Conservation (phyloP, 2,888 invertebrate genomes). For the Drosophila atripex region DNA sequence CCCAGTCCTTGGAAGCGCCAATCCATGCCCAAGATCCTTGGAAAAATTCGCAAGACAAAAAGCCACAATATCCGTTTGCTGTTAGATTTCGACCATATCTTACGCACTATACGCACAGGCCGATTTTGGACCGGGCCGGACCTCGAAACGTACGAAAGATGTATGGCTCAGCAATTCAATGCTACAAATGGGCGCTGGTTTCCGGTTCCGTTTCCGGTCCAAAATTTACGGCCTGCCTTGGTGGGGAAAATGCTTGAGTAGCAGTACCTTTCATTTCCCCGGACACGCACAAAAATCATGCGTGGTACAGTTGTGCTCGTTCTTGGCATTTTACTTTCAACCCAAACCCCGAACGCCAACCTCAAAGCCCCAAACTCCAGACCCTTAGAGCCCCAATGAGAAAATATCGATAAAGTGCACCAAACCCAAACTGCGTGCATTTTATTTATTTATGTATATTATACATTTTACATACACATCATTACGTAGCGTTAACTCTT, state of each 20-base stretch:
- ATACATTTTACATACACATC: constrained; percentile 75
- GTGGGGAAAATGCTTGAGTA: constrained; percentile 12
- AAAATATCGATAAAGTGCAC: constrained; percentile 50
- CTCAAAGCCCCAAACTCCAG: too few relatives aligned
- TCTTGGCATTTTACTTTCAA: constrained; percentile 13
- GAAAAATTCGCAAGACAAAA: constrained; percentile 59
- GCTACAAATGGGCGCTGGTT: constrained; percentile 77
- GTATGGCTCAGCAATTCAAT: constrained; percentile 45
- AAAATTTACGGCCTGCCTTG: constrained; percentile 66
- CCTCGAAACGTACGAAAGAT: constrained; percentile 49
- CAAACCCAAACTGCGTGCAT: constrained; percentile 55
- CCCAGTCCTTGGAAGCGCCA: neutral
- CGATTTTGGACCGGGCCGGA: constrained; percentile 50
- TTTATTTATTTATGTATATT: constrained; percentile 76
- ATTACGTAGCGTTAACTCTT: constrained; percentile 66
- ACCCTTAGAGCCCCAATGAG: neutral
- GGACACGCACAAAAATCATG: constrained; percentile 49
- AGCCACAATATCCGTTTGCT: constrained; percentile 78
- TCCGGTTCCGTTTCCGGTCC: constrained; percentile 64
- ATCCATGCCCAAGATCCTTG: constrained; percentile 10
- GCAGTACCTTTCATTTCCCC: constrained; percentile 60
- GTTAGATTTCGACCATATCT: constrained; percentile 59
- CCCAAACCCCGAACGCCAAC: constrained; percentile 34
- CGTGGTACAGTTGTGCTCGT: constrained; percentile 43
- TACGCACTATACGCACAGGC: constrained; percentile 64